A percentile compares a stretch with the other conserved stretches of the same genome.
phyloP scores from a whole-genome alignment of 2,888 invertebrate species.

The Pachymerium ferrugineum region DNA sequence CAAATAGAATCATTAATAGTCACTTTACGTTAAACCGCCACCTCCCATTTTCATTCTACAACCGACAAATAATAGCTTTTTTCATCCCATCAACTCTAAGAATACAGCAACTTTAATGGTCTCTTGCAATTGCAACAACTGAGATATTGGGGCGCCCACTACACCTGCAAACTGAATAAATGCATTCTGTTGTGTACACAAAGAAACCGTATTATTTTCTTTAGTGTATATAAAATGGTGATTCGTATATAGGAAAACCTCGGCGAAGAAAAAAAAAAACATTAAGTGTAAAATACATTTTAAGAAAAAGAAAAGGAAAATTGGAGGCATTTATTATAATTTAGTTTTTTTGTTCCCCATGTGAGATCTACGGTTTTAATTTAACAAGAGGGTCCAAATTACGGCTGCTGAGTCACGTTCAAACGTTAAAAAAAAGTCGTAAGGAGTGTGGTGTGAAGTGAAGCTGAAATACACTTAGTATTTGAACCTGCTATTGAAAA shows the following conservation, averaged over 20 bases:
- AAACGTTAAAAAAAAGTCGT: background rate
- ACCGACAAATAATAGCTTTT: background rate
- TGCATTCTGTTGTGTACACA: background rate
- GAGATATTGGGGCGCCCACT: background rate
- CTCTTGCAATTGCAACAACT: background rate
- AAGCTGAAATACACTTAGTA: background rate
- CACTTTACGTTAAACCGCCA: background rate
- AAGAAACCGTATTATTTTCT: background rate
- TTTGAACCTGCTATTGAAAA: background rate
- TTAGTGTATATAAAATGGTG: background rate
- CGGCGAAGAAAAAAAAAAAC: background rate
- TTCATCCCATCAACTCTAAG: background rate
- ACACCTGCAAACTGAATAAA: background rate
- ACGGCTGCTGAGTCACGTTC: constrained; percentile 13
- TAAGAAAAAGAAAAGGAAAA: background rate
- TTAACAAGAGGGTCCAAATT: constrained; percentile 9
- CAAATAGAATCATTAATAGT: constrained; percentile 18
- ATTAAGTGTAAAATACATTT: background rate
- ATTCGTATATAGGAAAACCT: background rate
- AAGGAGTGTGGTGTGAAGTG: background rate
- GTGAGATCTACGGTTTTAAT: constrained; percentile 10
- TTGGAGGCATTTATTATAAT: background rate
- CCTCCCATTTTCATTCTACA: background rate
- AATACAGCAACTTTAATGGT: no score
- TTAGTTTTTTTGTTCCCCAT: background rate